Base-by-base conservation (phyloP, 2,888 invertebrate species). In the Myopa testacea region DNA sequence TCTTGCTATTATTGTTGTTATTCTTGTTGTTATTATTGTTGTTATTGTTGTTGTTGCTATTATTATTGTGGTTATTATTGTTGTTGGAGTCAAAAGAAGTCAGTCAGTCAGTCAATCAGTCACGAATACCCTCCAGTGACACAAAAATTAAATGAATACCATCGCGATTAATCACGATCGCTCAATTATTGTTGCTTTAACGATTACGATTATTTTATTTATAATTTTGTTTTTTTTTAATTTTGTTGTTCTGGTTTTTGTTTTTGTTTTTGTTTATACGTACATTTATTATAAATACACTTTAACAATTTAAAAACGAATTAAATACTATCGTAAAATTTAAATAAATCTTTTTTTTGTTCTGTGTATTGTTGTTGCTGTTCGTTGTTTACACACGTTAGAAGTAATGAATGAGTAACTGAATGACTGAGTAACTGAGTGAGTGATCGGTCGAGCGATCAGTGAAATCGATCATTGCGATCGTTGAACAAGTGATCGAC, bases 111-210 rank as follows among this genome's bases (percentile, higher is more conserved):
- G 70, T 79, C 80, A 81, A 78, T 38, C 80, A 60, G 78, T 81
- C 82, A 85, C 80, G 82, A 80, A 81, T 83, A 83, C 65, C 65
- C 62, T 3, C 86, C 84, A 80, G 75, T 78, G 78, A 77, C 78
- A 80, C 55, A 77, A 70, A 78, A 80, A 77, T 80, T 78, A 75
- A 78, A 75, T 72, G 78, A 67, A 78, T 78, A 70, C 38, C 65
- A 65, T 55, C 55, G n/a, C 55, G 37, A 70, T 65, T 55, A 70
- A 70, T 55, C 19, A 70, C 52, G 55, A 70, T 72, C 58, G 58
- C 58, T 40, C 62, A 73, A 63, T 73, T 73, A 73, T 63, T 73
- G 26, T 73, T 73, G 52, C 69, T 69, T 45, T 69, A 45, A 45
- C 37, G 34, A 34, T 65, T 34, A 65, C 34, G 37, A 65, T 65